A percentile compares a stretch with the other conserved stretches of the same genome.
phyloP scores from a whole-genome alignment of 2,113 vertebrate species.

The Tympanuchus pallidicinctus region DNA sequence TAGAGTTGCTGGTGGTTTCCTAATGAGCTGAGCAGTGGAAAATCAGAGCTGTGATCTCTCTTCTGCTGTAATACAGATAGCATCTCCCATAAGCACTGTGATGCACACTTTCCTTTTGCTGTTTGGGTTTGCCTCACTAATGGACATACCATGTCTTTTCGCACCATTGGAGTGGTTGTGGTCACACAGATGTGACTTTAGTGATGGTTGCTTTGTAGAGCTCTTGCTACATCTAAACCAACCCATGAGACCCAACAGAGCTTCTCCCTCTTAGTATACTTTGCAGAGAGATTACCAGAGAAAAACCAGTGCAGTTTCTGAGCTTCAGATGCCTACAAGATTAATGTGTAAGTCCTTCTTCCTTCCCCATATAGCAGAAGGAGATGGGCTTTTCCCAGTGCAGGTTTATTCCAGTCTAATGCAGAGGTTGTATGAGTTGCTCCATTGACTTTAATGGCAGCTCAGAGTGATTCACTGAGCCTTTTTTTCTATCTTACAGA shows the following conservation, averaged over 20 bases:
- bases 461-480: background rate
- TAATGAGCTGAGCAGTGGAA: background rate
- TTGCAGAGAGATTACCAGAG: background rate
- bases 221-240: background rate
- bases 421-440: background rate
- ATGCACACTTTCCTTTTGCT: background rate
- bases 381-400: background rate
- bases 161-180: rapidly evolving
- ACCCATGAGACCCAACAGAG: background rate
- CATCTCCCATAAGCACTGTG: background rate
- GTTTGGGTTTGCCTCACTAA: background rate
- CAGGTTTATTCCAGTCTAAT: background rate
- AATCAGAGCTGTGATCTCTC: background rate
- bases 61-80: background rate
- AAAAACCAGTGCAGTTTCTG: background rate
- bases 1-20: background rate
- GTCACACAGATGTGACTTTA: background rate
- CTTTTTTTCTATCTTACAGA: background rate
- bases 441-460: background rate
- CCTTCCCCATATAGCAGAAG: background rate
- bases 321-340: background rate
- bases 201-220: background rate
- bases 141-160: background rate
- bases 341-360: background rate
- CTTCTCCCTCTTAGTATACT: background rate